phyloP scores from a whole-genome alignment of 2,113 vertebrate species.

The Urocynchramus pylzowi region DNA sequence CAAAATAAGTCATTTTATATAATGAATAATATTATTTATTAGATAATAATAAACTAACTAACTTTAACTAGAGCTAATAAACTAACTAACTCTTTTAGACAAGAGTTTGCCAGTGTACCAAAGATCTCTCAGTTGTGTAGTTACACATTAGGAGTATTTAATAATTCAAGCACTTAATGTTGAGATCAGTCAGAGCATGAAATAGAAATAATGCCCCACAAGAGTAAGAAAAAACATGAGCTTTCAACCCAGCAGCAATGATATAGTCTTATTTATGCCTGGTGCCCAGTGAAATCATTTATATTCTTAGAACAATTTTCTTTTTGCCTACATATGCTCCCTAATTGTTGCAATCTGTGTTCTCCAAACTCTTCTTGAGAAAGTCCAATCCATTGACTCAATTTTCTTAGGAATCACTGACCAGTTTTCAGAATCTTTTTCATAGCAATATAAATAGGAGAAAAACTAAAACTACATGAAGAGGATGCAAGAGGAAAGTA shows the following conservation, averaged over 20 bases:
- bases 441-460: not conserved
- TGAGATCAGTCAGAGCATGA: not conserved
- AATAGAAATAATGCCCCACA: not conserved
- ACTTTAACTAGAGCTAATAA: too few species aligned
- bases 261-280: not conserved
- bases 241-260: not conserved
- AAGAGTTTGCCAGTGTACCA: not conserved
- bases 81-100: not conserved
- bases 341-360: not conserved
- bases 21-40: not conserved
- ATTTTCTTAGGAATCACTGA: not conserved
- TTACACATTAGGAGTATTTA: not conserved
- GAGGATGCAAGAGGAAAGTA: not conserved
- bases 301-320: not conserved
- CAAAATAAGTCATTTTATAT: not conserved
- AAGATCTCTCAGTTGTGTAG: not conserved
- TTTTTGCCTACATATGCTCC: not conserved
- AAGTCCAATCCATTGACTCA: not conserved
- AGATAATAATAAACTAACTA: too few species aligned
- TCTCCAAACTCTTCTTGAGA: not conserved
- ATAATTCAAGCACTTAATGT: not conserved
- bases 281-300: not conserved
- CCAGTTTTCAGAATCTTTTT: not conserved
- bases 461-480: not conserved
- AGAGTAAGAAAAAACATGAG: not conserved